These are phyloP conservation scores for Pteromalus puparum DNA, from an alignment of 1,140 invertebrate species.

Conservation along the genomic window DNA sequence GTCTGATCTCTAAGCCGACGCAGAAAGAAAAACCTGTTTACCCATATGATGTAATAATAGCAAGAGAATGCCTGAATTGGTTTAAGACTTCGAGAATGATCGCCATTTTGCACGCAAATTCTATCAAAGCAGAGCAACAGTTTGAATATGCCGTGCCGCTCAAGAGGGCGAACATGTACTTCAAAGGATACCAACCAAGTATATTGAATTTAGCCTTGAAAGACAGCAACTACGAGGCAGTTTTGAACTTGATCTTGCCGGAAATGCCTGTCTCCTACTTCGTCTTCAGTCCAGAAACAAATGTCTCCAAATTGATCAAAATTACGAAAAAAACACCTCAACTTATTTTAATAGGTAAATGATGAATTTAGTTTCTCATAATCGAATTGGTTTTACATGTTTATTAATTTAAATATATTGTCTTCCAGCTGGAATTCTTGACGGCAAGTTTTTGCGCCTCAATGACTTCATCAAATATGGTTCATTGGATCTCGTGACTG, in stretches of 20 bases:
- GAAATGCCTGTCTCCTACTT: constrained; percentile 75
- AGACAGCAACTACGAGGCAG: constrained; percentile 78
- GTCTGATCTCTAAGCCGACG: constrained; percentile 30
- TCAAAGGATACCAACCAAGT: constrained; percentile 78
- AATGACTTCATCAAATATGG: constrained; percentile 81
- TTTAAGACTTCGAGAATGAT: constrained; percentile 83
- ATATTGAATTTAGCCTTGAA: constrained; percentile 78
- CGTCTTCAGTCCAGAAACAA: constrained; percentile 80
- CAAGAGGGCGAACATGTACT: constrained; percentile 80
- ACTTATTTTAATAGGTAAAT: constrained; percentile 80
- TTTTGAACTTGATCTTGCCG: constrained; percentile 75
- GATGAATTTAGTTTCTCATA: neutral
- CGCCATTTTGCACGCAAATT: constrained; percentile 82
- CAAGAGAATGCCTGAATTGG: constrained; percentile 81
- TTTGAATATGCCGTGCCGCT: constrained; percentile 79
- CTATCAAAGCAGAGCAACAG: constrained; percentile 77
- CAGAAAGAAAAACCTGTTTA: constrained; percentile 72
- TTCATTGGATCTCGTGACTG: constrained; percentile 77
- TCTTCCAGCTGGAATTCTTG: constrained; percentile 80
- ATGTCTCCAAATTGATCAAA: constrained; percentile 77
- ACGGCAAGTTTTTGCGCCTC: constrained; percentile 79
- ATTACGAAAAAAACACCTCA: constrained; percentile 79
- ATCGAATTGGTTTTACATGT: neutral
- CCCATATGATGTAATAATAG: constrained; percentile 82
- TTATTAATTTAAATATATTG: constrained; percentile 23